Evolutionary conservation across 2,888 invertebrate species (phyloP).

Genomic region (Diachrysia chrysitis): DNA sequence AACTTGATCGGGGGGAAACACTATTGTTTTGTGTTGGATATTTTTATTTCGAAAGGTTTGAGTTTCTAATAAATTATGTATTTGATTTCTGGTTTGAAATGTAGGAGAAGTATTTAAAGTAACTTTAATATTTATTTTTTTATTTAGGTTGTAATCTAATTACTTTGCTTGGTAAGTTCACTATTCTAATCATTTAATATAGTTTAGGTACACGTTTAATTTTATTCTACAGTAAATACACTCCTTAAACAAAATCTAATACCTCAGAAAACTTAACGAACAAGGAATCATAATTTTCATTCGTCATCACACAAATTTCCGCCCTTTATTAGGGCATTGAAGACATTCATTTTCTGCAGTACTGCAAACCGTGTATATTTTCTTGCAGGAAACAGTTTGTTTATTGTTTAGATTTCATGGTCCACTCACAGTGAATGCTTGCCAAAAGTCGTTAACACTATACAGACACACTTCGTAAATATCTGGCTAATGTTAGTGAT

Average conservation of each 20-base stretch:
- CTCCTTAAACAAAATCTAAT: not conserved
- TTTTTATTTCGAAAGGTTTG: slow-evolving; percentile 62
- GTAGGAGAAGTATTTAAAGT: slow-evolving; percentile 19
- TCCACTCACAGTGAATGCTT: slow-evolving; percentile 67
- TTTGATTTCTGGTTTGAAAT: slow-evolving; percentile 39
- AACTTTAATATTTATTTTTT: slow-evolving; percentile 12
- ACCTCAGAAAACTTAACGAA: no score
- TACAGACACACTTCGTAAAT: slow-evolving; percentile 80
- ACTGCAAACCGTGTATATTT: slow-evolving; percentile 66
- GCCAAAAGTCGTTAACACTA: slow-evolving; percentile 85
- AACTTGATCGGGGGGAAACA: slow-evolving; percentile 76
- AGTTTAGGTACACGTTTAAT: no score
- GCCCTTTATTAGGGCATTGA: slow-evolving; percentile 45
- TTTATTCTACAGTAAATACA: no score
- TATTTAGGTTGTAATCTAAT: slow-evolving; percentile 9
- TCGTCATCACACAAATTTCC: slow-evolving; percentile 51
- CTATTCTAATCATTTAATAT: no score
- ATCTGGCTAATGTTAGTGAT: slow-evolving; percentile 59
- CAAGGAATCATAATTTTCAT: slow-evolving; percentile 49
- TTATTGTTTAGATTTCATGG: slow-evolving; percentile 79
- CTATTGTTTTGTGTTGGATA: slow-evolving; percentile 67
- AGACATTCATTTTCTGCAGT: slow-evolving; percentile 59
- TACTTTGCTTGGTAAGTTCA: slow-evolving; percentile 1
- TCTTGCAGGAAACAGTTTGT: slow-evolving; percentile 77
- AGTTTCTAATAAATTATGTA: slow-evolving; percentile 52